These are phyloP conservation scores for Hippolais icterina DNA, from an alignment of 2,113 vertebrate genomes.

Conservation along the genomic window DNA sequence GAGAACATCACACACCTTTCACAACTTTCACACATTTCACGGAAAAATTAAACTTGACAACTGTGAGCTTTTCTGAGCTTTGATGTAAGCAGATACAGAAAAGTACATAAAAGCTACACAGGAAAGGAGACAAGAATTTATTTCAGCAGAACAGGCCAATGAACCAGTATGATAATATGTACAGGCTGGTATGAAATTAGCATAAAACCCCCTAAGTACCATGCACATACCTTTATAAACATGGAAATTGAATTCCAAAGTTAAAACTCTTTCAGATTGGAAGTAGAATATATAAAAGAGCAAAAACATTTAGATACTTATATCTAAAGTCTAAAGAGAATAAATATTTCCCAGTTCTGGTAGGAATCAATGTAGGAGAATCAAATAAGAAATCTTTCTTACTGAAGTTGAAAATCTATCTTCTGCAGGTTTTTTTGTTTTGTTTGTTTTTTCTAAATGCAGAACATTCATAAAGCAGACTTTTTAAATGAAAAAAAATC, in stretches of 20 bases:
- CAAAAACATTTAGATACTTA: background rate
- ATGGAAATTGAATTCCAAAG: background rate
- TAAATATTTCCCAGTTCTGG: background rate
- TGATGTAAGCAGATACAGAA: background rate
- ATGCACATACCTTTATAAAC: background rate
- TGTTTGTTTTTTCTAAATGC: background rate
- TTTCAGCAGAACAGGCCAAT: background rate
- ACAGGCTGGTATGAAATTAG: background rate
- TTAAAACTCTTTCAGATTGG: background rate
- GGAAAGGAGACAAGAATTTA: background rate
- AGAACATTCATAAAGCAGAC: background rate
- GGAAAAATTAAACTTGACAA: background rate
- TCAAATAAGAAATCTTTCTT: background rate
- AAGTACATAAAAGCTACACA: background rate
- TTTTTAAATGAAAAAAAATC: background rate
- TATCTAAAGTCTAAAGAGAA: background rate
- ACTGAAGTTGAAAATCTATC: background rate
- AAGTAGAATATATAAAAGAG: background rate
- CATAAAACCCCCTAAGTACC: background rate
- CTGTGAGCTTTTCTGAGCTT: background rate
- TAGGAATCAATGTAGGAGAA: background rate
- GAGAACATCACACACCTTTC: background rate
- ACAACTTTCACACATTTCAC: background rate
- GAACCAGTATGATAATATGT: background rate
- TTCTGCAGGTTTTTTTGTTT: background rate